These are phyloP conservation scores for Carabus problematicus DNA, from an alignment of 2,888 invertebrate genomes.

Conservation along the genomic window DNA sequence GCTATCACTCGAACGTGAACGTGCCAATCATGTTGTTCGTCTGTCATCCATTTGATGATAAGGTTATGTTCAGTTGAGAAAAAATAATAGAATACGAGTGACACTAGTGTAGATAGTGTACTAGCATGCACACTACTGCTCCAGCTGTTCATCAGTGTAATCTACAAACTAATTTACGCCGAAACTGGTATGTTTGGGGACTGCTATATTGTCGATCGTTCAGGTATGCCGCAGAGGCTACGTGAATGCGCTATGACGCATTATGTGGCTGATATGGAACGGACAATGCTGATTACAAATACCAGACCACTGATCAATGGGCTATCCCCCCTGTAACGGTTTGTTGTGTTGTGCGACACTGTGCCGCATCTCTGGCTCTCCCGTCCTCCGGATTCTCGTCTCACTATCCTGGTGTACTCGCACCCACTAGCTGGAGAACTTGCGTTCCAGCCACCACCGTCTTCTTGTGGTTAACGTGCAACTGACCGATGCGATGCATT, in stretches of 20 bases:
- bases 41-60: neutral
- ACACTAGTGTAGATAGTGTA: neutral
- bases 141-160: slow-evolving; percentile 14
- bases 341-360: neutral
- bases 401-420: neutral
- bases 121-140: neutral
- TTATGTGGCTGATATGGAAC: slow-evolving; percentile 28
- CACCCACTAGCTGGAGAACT: neutral
- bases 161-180: slow-evolving; percentile 18
- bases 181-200: slow-evolving; percentile 15
- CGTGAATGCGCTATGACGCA: slow-evolving; percentile 33
- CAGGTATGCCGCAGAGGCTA: slow-evolving; percentile 21
- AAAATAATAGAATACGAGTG: too few species aligned
- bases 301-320: slow-evolving; percentile 29
- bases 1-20: slow-evolving; percentile 30
- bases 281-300: slow-evolving; percentile 41
- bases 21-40: slow-evolving; percentile 15
- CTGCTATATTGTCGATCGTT: slow-evolving; percentile 23
- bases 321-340: neutral
- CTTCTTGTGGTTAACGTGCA: too few species aligned
- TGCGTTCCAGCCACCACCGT: too few species aligned
- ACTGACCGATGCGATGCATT: too few species aligned
- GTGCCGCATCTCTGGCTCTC: neutral
- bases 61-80: neutral
- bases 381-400: neutral